Evolutionary conservation across 2,888 invertebrate genomes (phyloP), one percentile per base, ranked within the genome.

Genomic region (Eristalis arbustorum): DNA sequence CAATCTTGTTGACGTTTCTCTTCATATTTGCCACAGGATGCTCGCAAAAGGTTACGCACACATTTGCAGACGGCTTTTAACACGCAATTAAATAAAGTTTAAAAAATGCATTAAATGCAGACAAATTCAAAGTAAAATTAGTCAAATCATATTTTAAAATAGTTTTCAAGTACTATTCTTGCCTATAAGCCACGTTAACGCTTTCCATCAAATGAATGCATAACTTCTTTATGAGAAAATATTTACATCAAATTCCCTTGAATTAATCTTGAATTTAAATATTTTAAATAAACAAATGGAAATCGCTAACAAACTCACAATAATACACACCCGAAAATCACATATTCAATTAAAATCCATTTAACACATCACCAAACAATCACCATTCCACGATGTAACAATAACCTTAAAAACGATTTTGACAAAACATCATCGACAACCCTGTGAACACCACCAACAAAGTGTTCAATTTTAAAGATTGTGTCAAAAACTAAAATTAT

Each of bases 401-500:
- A 4, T 31, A 11, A 3, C 71, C 37, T 71, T 28, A 72, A 8
- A 11, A 13, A 0, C 2, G 0, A 13, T 34, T 4, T 73, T 73
- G 37, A 4, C 64, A 28, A 56, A 77, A 31, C 34, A 18, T 8
- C n/a, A 69, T 37, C 73, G 18, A 59, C 40, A 56, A 69, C 40
- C 42, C 3, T 56, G 11, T 59, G 75, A 79, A 87, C 87, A 75
- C 78, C 75, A n/a, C 78, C 83, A 22, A n/a, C 62, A 28, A 74
- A 78, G 74, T 72, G 71, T 74, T 78, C 69, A 77, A 71, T 72
- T 87, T 83, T 73, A 49, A 73, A 71, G 75, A 78, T 75, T 87
- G 49, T 49, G 87, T 87, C 87, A 87, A 78, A 87, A 83, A 64
- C 78, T 83, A 83, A 78, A 87, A 87, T 87, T 87, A 87, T 87